Evolutionary conservation across 2,888 invertebrate species (phyloP).

Genomic region (Sinohyriopsis cumingii): DNA sequence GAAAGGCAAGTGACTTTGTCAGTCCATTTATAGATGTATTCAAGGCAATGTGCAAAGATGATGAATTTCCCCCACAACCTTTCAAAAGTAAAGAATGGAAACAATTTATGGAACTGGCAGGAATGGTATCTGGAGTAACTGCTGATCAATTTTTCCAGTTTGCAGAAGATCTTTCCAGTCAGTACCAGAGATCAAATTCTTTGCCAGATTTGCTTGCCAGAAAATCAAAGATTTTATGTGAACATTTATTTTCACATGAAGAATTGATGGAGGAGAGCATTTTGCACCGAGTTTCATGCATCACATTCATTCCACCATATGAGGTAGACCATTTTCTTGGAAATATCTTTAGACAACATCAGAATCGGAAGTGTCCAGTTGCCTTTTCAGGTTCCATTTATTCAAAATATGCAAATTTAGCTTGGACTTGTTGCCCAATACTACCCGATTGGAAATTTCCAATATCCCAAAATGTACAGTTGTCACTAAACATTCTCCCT

Average conservation of each 20-base stretch:
- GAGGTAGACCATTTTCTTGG: background rate
- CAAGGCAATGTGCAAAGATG: too few species aligned
- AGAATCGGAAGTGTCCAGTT: background rate
- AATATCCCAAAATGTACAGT: too few species aligned
- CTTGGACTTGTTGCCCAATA: slow-evolving; percentile 2
- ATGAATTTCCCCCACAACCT: slow-evolving; percentile 10
- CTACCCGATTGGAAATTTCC: slow-evolving; percentile 1
- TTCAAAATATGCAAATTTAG: background rate
- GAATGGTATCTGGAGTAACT: slow-evolving; percentile 9
- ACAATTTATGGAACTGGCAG: slow-evolving; percentile 10
- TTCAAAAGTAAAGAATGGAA: slow-evolving; percentile 6
- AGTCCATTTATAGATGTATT: too few species aligned
- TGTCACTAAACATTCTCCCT: background rate
- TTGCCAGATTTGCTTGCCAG: slow-evolving; percentile 1
- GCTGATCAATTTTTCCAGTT: slow-evolving; percentile 8
- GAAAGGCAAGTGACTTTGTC: too few species aligned
- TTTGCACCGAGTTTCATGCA: background rate
- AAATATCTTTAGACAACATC: slow-evolving; percentile 3
- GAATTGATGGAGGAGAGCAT: background rate
- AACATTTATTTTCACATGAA: slow-evolving; percentile 2
- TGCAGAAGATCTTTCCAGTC: slow-evolving; percentile 1
- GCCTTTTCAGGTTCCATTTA: slow-evolving; percentile 3
- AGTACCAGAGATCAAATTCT: background rate
- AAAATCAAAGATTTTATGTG: slow-evolving; percentile 8
- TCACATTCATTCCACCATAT: slow-evolving; percentile 13